Evolutionary conservation across 2,113 vertebrate genomes (phyloP), one percentile per base, ranked within the genome.

Genomic region (Rhinichthys klamathensis): DNA sequence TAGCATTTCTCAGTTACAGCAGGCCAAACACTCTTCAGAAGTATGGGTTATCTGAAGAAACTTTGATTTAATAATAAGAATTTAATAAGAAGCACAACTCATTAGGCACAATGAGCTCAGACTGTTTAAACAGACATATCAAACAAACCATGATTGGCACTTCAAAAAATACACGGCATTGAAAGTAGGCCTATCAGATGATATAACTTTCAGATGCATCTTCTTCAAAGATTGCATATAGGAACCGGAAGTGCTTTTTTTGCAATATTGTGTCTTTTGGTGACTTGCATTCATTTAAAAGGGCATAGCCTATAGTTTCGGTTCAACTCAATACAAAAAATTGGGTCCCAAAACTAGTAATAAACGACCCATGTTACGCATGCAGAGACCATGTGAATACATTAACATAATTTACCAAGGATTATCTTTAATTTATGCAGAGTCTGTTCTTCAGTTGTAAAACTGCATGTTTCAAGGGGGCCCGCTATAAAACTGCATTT

Each of bases 391-490:
- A 60, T 83, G 89, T 21, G 94, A 93, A 94, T 94, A 93, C 77
- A 94, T 94, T 93, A 91, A 91, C 93, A 94, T 94, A 94, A 93
- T 93, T 94, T 94, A 91, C 89, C 89, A 87, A 85, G 92, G 93
- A 94, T 94, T 94, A 94, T 93, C 92, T 92, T 87, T 93, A 93
- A 95, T 94, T 93, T 94, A 95, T 94, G 93, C 94, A 93, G 90
- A 89, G 90, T 90, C 92, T 87, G 88, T 90, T 91, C 91, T 92
- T 90, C 91, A 92, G 90, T 94, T 95, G 92, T 93, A 90, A 92
- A 89, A 89, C 70, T 92, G 88, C 86, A 91, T 91, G 91, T 91
- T 94, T 92, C 84, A 88, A 89, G 89, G 83, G 89, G 86, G 86
- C 84, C 87, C 90, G 86, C 89, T 89, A 56, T 56, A 92, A 91